A percentile compares a stretch with the other conserved stretches of the same genome.
These are phyloP conservation scores for Otolemur garnettii DNA, from an alignment of 2,113 vertebrate species.

Conservation along the genomic window DNA sequence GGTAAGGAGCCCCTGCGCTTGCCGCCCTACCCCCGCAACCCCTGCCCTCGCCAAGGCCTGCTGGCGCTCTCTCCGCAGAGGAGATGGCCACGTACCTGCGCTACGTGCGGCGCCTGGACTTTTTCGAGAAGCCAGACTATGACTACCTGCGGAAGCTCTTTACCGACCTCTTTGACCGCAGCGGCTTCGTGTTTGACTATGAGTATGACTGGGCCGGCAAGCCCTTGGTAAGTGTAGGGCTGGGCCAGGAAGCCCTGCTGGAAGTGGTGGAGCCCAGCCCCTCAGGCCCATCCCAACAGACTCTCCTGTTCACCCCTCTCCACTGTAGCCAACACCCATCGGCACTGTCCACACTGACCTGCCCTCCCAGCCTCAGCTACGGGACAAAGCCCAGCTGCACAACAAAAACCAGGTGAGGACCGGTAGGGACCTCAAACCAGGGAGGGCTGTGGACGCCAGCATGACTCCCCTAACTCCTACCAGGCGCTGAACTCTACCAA, in stretches of 20 bases:
- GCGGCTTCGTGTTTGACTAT: slow-evolving; percentile 96
- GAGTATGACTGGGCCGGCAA: slow-evolving; percentile 99
- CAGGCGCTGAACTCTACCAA: slow-evolving; percentile 99
- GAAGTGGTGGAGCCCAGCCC: rapidly evolving
- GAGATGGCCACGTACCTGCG: slow-evolving; percentile 98
- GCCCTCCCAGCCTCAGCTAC: slow-evolving; percentile 91
- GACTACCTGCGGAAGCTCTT: slow-evolving; percentile 98
- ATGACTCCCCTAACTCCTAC: rapidly evolving
- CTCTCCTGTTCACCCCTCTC: neutral
- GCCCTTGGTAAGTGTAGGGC: slow-evolving; percentile 91
- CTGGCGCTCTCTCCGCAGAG: slow-evolving; percentile 87
- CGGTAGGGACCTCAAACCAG: rapidly evolving
- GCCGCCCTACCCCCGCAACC: rapidly evolving
- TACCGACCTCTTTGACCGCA: slow-evolving; percentile 96
- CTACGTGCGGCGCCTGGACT: slow-evolving; percentile 97
- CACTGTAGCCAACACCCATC: slow-evolving; percentile 94
- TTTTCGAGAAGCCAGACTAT: slow-evolving; percentile 98
- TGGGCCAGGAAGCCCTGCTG: rapidly evolving
- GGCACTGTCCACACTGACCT: slow-evolving; percentile 96
- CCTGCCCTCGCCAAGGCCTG: neutral
- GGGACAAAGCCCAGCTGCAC: slow-evolving; percentile 96
- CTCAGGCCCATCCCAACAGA: no score
- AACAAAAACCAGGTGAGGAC: slow-evolving; percentile 96
- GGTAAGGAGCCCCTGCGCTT: slow-evolving; percentile 86
- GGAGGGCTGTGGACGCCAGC: rapidly evolving